These are phyloP conservation scores for Drosophila lacertosa DNA, from an alignment of 1,140 invertebrate species.

Conservation along the genomic window DNA sequence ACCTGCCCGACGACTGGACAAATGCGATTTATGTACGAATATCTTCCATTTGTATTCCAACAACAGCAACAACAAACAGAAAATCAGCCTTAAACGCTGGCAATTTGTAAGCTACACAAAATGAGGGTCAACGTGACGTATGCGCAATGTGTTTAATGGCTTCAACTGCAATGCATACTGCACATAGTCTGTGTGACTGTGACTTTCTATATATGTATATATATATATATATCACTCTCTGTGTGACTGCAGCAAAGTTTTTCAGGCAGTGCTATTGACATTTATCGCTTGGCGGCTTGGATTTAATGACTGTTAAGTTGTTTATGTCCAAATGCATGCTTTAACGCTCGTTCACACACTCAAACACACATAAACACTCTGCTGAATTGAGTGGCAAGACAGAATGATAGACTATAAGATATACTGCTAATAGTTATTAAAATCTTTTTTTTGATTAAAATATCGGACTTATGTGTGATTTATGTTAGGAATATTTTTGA, in stretches of 20 bases:
- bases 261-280: constrained; percentile 60
- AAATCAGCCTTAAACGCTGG: constrained; percentile 46
- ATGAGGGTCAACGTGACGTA: constrained; percentile 44
- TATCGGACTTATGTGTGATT: too few relatives aligned
- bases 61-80: too few relatives aligned
- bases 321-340: constrained; percentile 33
- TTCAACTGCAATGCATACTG: constrained; percentile 44
- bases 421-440: constrained; percentile 1
- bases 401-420: background rate
- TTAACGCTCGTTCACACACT: constrained; percentile 38
- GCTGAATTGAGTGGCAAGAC: background rate
- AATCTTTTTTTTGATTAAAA: too few relatives aligned
- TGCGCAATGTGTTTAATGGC: constrained; percentile 67
- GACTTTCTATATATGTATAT: background rate
- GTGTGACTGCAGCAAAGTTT: constrained; percentile 23
- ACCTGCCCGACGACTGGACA: constrained; percentile 7
- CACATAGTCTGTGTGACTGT: background rate
- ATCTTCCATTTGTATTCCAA: constrained; percentile 53
- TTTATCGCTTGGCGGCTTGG: constrained; percentile 59
- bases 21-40: constrained; percentile 66
- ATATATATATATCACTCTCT: background rate
- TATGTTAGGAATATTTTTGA: background rate
- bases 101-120: constrained; percentile 56
- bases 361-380: background rate
- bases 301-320: constrained; percentile 62